phyloP scores from a whole-genome alignment of 2,113 vertebrate genomes.

The Peucedramus taeniatus region DNA sequence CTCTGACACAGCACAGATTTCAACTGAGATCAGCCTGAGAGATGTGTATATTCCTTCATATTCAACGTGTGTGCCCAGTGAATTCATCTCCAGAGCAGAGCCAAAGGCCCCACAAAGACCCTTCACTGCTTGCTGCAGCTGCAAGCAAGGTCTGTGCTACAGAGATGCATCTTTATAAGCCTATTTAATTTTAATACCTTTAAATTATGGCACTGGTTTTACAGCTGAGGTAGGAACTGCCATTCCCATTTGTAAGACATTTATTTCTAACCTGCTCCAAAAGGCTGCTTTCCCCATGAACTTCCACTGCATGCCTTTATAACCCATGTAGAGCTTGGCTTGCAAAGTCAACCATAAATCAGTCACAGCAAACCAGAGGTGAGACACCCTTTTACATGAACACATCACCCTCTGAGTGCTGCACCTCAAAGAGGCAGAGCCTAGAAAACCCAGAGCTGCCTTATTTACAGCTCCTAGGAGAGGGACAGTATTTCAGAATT shows the following conservation, averaged over 20 bases:
- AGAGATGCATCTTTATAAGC: neutral
- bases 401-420: neutral
- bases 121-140: neutral
- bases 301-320: neutral
- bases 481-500: neutral
- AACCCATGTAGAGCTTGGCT: neutral
- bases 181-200: neutral
- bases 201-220: neutral
- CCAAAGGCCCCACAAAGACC: neutral
- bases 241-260: neutral
- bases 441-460: neutral
- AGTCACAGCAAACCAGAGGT: neutral
- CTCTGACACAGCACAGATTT: neutral
- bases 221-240: neutral
- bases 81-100: neutral
- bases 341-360: neutral
- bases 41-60: neutral
- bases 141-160: neutral
- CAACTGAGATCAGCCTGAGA: neutral
- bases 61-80: fast-evolving
- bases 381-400: neutral
- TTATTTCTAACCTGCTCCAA: neutral
- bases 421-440: neutral
- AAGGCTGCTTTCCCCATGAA: neutral
- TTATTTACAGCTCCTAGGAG: neutral